Conservation (phyloP, 2,797 vertebrate genomes). For the Liasis olivaceus region DNA sequence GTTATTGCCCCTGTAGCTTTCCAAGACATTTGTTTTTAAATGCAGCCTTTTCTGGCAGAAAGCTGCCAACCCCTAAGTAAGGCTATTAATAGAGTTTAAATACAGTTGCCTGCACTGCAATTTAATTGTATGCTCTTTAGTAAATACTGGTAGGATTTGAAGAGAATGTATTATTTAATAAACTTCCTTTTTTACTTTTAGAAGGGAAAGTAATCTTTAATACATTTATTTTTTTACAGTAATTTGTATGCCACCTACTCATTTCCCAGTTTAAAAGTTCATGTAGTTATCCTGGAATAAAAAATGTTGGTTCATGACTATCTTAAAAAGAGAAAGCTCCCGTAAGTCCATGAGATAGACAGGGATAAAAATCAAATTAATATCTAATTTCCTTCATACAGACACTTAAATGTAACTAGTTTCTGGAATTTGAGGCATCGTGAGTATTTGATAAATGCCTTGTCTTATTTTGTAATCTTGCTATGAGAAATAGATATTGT, state of each 20-base stretch:
- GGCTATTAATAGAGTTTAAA: neutral
- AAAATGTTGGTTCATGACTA: neutral
- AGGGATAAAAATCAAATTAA: neutral
- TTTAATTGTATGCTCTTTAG: neutral
- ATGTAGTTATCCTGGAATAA: neutral
- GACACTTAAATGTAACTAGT: neutral
- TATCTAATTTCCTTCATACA: neutral
- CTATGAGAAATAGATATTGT: neutral
- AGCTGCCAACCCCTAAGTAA: no score
- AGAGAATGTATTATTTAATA: neutral
- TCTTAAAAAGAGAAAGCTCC: neutral
- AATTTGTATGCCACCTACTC: neutral
- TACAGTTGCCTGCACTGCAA: neutral
- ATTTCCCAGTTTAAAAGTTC: neutral
- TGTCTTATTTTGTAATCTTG: neutral
- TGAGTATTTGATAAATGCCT: neutral
- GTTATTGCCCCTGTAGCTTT: no score
- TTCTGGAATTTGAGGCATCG: neutral
- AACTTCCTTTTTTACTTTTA: neutral
- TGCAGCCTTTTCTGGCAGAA: no score
- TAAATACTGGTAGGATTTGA: neutral
- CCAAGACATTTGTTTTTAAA: no score
- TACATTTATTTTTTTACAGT: neutral
- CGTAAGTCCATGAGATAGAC: neutral
- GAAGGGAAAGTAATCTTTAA: neutral